Evolutionary conservation across 1,140 invertebrate genomes (phyloP).

Genomic region (Ooceraea biroi): DNA sequence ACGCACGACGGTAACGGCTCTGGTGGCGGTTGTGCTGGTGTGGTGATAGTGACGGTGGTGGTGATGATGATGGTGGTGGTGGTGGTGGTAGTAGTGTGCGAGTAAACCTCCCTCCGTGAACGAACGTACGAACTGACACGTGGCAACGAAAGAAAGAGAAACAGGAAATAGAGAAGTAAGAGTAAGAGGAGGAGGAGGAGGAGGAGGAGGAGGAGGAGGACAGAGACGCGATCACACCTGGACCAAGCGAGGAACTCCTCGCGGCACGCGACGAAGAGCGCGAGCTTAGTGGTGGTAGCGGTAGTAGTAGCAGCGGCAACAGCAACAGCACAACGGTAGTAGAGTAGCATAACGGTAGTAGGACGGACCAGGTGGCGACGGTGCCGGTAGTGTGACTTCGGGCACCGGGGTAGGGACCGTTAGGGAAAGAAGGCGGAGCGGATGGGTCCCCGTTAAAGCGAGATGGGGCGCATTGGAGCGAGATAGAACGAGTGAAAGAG

Average conservation of each 20-base stretch:
- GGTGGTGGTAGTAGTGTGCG: constrained; percentile 11
- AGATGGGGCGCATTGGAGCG: constrained; percentile 11
- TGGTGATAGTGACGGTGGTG: constrained; percentile 29
- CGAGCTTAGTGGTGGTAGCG: background rate
- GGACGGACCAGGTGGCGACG: constrained; percentile 68
- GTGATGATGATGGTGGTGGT: constrained; percentile 55
- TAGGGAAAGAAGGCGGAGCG: constrained; percentile 65
- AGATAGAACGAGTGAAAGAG: constrained; percentile 9
- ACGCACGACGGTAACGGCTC: constrained; percentile 37
- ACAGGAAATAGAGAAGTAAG: background rate
- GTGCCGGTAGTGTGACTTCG: constrained; percentile 64
- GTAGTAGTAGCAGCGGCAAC: background rate
- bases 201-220: constrained; percentile 3
- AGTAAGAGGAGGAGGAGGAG: constrained; percentile 22
- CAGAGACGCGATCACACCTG: constrained; percentile 65
- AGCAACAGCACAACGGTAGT: constrained; percentile 11
- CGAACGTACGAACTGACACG: constrained; percentile 26
- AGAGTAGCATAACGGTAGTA: constrained; percentile 43
- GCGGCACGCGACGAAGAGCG: constrained; percentile 64
- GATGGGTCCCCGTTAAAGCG: constrained; percentile 60
- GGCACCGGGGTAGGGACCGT: constrained; percentile 46
- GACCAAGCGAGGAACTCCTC: constrained; percentile 61
- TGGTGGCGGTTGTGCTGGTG: constrained; percentile 34
- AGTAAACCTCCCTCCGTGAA: constrained; percentile 36
- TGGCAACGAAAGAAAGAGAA: constrained; percentile 13